Evolutionary conservation across 2,888 invertebrate species (phyloP), one percentile per base, ranked within the genome.

Genomic region (Drosophila yooni): DNA sequence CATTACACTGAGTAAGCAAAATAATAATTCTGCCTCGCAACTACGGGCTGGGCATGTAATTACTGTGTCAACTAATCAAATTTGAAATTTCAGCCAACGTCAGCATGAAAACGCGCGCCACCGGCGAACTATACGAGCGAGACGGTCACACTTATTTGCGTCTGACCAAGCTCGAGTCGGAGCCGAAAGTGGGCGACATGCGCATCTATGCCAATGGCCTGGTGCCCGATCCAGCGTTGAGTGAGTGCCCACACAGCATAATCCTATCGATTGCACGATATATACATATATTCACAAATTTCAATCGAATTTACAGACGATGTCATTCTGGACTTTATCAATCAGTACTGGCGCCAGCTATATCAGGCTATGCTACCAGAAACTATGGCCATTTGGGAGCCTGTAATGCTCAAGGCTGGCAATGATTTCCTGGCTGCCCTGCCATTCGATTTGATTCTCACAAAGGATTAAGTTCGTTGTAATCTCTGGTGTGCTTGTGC

Each of bases 171-270:
- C 95, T 96, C 87, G 94, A 94, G 88, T 93, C 95, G 93, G 93
- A 94, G 40, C 96, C 96, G 6, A 95, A 95, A 85, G 93, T 96
- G 21, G 95, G 95, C 25, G 94, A 94, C 69, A 94, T 96, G 94
- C 94, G 94, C 69, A 92, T 95, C 31, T 94, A 94, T 85, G 94
- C 96, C 59, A 94, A 93, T 36, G 95, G 96, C 69, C 87, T 95
- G 11, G 94, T 95, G 84, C 94, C 94, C 64, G 95, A 96, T 82
- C 95, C 95, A 2, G 94, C 94, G 48, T 92, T 96, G 65, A 96
- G 96, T 96, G 93, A 95, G 96, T 94, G 65, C 36, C 8, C 7
- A 10, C 36, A 43, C 13, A 64, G 18, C 34, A 52, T 33, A 21
- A 11, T 21, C n/a, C 8, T 18, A 54, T 27, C 6, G 11, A 36